Evolutionary conservation across 2,113 vertebrate genomes (phyloP).

Genomic region (Ammodytes dubius): DNA sequence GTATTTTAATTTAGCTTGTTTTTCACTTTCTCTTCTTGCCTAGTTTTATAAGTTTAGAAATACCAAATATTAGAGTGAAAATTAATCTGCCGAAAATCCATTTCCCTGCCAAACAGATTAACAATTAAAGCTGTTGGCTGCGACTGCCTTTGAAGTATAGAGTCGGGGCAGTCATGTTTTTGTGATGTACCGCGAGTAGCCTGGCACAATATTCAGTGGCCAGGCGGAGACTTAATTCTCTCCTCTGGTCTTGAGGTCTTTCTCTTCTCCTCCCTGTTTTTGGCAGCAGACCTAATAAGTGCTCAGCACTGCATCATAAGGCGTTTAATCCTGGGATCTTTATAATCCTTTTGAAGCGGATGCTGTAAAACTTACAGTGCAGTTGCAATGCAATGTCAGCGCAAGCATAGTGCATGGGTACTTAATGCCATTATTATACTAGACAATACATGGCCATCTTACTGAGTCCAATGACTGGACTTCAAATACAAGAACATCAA

Average conservation of each 20-base stretch:
- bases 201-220: conserved; percentile 33
- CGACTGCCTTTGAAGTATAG: conserved; percentile 64
- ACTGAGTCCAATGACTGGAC: conserved; percentile 16
- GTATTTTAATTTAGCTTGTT: conserved; percentile 30
- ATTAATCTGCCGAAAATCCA: conserved; percentile 61
- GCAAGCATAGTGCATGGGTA: conserved; percentile 25
- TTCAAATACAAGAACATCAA: conserved; percentile 49
- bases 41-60: conserved; percentile 24
- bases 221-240: conserved; percentile 24
- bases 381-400: conserved; percentile 14
- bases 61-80: conserved; percentile 54
- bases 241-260: conserved; percentile 39
- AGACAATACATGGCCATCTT: conserved; percentile 14
- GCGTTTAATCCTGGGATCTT: conserved; percentile 52
- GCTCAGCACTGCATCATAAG: conserved; percentile 40
- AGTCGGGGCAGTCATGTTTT: conserved; percentile 38
- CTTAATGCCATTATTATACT: conserved; percentile 28
- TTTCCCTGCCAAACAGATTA: conserved; percentile 62
- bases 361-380: conserved; percentile 38
- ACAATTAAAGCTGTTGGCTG: conserved; percentile 67
- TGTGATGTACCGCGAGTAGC: conserved; percentile 25
- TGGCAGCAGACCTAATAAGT: conserved; percentile 42
- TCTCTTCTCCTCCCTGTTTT: conserved; percentile 29
- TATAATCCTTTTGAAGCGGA: conserved; percentile 50
- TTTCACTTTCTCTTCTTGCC: conserved; percentile 10